Conservation (phyloP, 2,797 vertebrate genomes). For the Heteromormyrus szaboi region DNA sequence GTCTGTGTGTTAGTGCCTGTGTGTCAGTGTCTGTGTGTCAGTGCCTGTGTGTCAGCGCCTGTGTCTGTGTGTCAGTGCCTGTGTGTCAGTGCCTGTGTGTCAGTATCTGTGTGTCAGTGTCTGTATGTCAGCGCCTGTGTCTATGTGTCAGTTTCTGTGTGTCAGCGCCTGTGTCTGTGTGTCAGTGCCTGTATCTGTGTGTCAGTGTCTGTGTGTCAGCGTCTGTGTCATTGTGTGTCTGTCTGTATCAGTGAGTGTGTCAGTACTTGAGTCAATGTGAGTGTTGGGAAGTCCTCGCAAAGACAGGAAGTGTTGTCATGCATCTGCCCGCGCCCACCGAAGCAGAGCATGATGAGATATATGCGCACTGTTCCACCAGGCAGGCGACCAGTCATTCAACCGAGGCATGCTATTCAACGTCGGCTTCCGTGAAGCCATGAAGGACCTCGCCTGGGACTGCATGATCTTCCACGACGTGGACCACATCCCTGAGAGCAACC, state of each 20-base stretch:
- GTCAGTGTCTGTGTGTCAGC: too few relatives aligned
- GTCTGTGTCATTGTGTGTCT: neutral
- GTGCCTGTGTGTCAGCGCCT: neutral
- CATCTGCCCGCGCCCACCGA: neutral
- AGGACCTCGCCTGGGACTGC: constrained; percentile 71
- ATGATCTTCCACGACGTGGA: constrained; percentile 73
- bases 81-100: neutral
- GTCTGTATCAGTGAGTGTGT: neutral
- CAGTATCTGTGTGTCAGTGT: neutral
- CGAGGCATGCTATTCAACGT: constrained; percentile 77
- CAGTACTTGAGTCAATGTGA: neutral
- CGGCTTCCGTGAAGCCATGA: constrained; percentile 73
- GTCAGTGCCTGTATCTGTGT: too few relatives aligned
- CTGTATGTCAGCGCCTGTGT: neutral
- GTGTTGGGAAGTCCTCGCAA: neutral
- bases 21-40: neutral
- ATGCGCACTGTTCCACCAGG: constrained; percentile 37
- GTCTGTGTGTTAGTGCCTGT: too few relatives aligned
- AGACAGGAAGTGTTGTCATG: neutral
- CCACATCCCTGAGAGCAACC: constrained; percentile 71
- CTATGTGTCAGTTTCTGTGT: neutral
- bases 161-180: neutral
- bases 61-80: neutral
- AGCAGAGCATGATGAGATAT: neutral
- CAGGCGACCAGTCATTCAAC: constrained; percentile 70